Conservation (phyloP, 2,888 invertebrate species). For the Dioctria rufipes region DNA sequence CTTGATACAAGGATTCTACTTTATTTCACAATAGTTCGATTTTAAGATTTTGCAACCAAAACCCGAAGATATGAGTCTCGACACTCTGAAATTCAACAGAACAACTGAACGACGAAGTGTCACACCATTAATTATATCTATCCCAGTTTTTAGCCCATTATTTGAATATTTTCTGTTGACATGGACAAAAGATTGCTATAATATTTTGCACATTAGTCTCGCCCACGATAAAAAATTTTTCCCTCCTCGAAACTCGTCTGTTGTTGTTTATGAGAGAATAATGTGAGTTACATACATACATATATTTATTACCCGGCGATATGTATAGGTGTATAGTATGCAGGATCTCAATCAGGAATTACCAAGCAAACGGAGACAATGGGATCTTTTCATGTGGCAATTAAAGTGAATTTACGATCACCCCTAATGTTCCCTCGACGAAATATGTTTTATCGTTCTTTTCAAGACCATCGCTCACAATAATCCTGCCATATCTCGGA, state of each 20-base stretch:
- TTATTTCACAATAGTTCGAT: too few relatives aligned
- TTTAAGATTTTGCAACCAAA: too few relatives aligned
- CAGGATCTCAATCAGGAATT: conserved; percentile 37
- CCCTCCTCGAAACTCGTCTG: conserved; percentile 1
- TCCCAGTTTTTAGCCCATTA: too few relatives aligned
- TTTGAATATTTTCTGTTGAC: too few relatives aligned
- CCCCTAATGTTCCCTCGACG: conserved; percentile 54
- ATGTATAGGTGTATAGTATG: background rate
- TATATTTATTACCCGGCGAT: background rate
- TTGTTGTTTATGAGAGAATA: background rate
- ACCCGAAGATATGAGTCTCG: too few relatives aligned
- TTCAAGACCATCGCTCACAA: conserved; percentile 22
- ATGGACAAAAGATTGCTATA: too few relatives aligned
- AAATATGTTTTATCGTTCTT: conserved; percentile 56
- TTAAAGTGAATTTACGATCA: conserved; percentile 53
- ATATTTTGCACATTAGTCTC: conserved; percentile 11
- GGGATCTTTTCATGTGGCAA: conserved; percentile 51
- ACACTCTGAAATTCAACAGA: too few relatives aligned
- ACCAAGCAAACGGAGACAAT: conserved; percentile 21
- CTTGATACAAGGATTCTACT: too few relatives aligned
- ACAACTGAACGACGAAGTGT: too few relatives aligned
- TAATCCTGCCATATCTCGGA: background rate
- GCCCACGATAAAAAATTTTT: conserved; percentile 24
- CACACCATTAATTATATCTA: too few relatives aligned
- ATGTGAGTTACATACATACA: background rate